A percentile compares a stretch with the other conserved stretches of the same genome.
Conservation (phyloP, 2,888 invertebrate genomes). For the Shargacucullia verbasci region DNA sequence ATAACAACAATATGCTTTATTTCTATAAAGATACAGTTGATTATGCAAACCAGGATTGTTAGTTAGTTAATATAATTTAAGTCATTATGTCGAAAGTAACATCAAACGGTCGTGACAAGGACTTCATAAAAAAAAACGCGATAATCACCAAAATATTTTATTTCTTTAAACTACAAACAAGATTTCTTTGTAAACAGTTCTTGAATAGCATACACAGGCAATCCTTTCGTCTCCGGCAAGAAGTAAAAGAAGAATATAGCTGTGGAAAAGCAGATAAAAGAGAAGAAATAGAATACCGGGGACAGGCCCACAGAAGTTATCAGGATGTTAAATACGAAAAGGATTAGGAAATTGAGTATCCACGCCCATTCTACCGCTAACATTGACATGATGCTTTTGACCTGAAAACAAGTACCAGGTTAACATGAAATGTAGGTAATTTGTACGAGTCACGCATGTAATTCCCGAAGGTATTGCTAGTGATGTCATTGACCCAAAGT, state of each 20-base stretch:
- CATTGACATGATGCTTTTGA: conserved; percentile 70
- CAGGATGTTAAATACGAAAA: conserved; percentile 70
- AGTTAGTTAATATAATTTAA: no score
- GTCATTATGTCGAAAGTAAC: no score
- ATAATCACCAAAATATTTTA: no score
- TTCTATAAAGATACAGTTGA: no score
- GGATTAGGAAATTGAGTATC: conserved; percentile 67
- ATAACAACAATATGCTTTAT: no score
- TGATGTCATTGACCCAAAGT: background rate
- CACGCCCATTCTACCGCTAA: conserved; percentile 71
- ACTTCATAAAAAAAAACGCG: no score
- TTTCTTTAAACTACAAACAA: background rate
- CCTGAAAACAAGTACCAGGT: conserved; percentile 59
- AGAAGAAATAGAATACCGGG: conserved; percentile 72
- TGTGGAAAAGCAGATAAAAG: conserved; percentile 59
- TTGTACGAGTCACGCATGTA: background rate
- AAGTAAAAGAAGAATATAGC: conserved; percentile 59
- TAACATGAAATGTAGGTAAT: conserved; percentile 2
- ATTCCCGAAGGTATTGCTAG: background rate
- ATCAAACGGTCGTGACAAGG: no score
- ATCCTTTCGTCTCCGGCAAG: conserved; percentile 73
- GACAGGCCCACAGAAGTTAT: conserved; percentile 64
- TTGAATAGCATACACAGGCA: conserved; percentile 72
- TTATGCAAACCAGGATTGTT: no score
- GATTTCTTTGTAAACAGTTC: conserved; percentile 54